Conservation (phyloP, 1,140 invertebrate genomes). For the Drosophila lacertosa region DNA sequence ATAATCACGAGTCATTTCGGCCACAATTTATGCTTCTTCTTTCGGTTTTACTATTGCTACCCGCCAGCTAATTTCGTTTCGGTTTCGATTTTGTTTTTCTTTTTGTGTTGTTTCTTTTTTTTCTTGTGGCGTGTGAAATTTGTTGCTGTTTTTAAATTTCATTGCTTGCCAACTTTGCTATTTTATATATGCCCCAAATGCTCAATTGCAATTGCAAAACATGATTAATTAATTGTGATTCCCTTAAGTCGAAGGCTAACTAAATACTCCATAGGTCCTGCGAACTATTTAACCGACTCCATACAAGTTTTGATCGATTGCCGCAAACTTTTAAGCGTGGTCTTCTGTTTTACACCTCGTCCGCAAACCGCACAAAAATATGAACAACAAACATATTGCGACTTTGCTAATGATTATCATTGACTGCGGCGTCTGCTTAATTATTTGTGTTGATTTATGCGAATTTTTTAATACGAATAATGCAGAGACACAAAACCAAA, state of each 20-base stretch:
- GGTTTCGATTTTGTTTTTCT: conserved; percentile 23
- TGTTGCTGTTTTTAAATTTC: conserved; percentile 30
- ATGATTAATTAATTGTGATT: too few relatives aligned
- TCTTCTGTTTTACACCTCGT: conserved; percentile 59
- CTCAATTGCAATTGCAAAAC: background rate
- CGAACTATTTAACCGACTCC: too few relatives aligned
- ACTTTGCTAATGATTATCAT: conserved; percentile 56
- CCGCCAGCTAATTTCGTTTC: conserved; percentile 24
- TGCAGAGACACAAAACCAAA: conserved; percentile 18
- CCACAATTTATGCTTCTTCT: conserved; percentile 15
- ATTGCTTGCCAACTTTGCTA: conserved; percentile 30
- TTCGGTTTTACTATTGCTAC: conserved; percentile 4
- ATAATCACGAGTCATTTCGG: conserved; percentile 69
- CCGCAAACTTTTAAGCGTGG: too few relatives aligned
- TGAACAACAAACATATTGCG: conserved; percentile 43
- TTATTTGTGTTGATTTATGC: conserved; percentile 78
- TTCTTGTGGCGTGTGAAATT: conserved; percentile 59
- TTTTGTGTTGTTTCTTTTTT: conserved; percentile 12
- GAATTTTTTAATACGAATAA: conserved; percentile 67
- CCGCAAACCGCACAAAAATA: conserved; percentile 19
- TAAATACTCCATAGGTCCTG: background rate
- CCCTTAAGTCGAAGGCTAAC: too few relatives aligned
- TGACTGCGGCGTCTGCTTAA: conserved; percentile 65
- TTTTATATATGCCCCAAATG: conserved; percentile 15
- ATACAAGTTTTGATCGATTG: too few relatives aligned